Evolutionary conservation across 2,797 vertebrate species (phyloP), one percentile per base, ranked within the genome.

Genomic region (Xyrichtys novacula): DNA sequence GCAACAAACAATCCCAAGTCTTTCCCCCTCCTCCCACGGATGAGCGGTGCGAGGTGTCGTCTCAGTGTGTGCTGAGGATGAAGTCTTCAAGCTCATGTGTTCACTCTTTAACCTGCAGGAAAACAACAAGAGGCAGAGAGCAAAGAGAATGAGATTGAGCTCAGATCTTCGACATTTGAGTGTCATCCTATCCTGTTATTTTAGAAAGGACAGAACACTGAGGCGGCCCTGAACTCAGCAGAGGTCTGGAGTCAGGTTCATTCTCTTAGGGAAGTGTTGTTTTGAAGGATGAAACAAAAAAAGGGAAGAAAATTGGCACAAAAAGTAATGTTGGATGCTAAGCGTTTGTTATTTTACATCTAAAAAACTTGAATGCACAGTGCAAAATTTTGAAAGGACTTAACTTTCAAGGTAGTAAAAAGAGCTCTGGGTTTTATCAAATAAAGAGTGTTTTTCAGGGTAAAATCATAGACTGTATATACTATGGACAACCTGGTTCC

Each of bases 41-140:
- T 71, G 80, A 83, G 57, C 16, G 80, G 57, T 68, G 77, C 80
- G 76, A 88, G 88, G 86, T 89, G 88, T 85, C 61, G 85, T 80
- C 48, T 86, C 70, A 72, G 78, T 78, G 82, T 50, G 78, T 19
- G 57, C 73, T 50, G 85, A 82, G 69, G 78, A 87, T 79, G 88
- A 70, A 65, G 70, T 88, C 72, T 80, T 87, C 83, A 83, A 73
- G 85, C 86, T 93, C 89, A 91, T 91, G 80, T 39, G 78, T 66
- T 93, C 88, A 92, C 74, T 89, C 66, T 69, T 87, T 88, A 72
- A 91, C 88, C 93, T 93, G 89, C 58, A 72, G 77, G 62, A 83
- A 68, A 84, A 80, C 58, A 74, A 71, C 1, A n/a, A 74, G 57
- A 71, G 26, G 49, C 38, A 57, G 50, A 20, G 38, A 59, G 64